These are phyloP conservation scores for Amazona guildingii DNA, from an alignment of 2,113 vertebrate genomes.

Conservation along the genomic window DNA sequence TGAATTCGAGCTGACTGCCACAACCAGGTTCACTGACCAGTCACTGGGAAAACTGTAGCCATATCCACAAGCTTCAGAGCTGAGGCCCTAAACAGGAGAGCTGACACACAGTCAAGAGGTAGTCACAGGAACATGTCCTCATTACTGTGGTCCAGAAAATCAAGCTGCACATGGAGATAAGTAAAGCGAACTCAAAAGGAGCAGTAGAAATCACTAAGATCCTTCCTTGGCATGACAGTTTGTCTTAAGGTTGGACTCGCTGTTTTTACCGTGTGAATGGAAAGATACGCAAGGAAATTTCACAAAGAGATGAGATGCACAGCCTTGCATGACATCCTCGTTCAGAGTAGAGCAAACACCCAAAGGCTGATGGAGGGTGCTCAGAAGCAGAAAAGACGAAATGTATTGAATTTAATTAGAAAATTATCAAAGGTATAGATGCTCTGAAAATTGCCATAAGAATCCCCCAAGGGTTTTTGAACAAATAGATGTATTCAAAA, in stretches of 20 bases:
- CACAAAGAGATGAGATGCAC: background rate
- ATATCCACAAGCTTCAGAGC: background rate
- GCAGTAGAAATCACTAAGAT: background rate
- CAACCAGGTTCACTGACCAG: background rate
- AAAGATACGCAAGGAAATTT: background rate
- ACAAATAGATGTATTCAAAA: background rate
- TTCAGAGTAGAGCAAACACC: background rate
- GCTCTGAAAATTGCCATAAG: background rate
- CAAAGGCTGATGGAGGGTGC: accelerated
- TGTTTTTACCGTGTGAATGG: background rate
- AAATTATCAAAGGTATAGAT: background rate
- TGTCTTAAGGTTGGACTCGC: background rate
- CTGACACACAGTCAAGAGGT: background rate
- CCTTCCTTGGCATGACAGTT: background rate
- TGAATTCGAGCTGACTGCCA: background rate
- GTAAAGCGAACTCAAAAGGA: background rate
- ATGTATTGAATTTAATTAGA: background rate
- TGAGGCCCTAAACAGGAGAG: background rate
- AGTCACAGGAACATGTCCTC: background rate
- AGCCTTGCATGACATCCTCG: background rate
- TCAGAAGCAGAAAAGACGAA: background rate
- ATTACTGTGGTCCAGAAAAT: background rate
- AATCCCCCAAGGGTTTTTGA: background rate
- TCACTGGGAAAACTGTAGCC: background rate
- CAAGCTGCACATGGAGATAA: background rate